These are phyloP conservation scores for Crambe crambe DNA, from an alignment of 37 sponge, comb jelly and placozoan species.

Conservation along the genomic window DNA sequence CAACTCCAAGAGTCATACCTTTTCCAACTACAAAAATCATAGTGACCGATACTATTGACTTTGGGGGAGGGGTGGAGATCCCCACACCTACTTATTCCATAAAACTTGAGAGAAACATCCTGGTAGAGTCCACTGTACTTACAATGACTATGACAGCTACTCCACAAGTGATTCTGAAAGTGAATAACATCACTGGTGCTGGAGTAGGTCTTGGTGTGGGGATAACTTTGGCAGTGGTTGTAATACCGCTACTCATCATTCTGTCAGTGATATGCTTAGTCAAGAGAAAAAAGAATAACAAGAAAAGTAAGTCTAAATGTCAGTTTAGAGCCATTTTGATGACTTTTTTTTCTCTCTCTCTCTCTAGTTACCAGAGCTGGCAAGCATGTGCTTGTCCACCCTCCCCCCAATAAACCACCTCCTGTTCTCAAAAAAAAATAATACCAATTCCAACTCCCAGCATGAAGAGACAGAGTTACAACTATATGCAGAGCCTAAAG, in stretches of 20 bases:
- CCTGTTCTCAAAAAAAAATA: not conserved
- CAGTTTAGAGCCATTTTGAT: no score
- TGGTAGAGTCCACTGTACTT: not conserved
- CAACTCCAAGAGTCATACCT: not conserved
- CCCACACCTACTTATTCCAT: not conserved
- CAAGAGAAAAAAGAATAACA: not conserved
- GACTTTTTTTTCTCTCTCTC: no score
- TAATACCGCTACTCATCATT: not conserved
- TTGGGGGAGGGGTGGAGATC: not conserved
- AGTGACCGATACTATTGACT: not conserved
- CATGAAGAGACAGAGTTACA: not conserved
- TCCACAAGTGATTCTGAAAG: not conserved
- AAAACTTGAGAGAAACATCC: no score
- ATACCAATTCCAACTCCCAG: not conserved
- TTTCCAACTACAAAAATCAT: not conserved
- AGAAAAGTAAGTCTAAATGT: not conserved
- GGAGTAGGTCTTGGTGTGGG: not conserved
- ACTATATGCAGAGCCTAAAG: not conserved
- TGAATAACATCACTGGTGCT: not conserved
- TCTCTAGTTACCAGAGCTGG: no score
- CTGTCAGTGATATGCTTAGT: not conserved
- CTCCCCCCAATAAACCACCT: not conserved
- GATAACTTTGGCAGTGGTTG: not conserved
- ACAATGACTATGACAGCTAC: not conserved
- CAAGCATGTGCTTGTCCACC: not conserved